These are phyloP conservation scores for Drosophila putrida DNA, from an alignment of 2,888 invertebrate genomes.

Conservation along the genomic window DNA sequence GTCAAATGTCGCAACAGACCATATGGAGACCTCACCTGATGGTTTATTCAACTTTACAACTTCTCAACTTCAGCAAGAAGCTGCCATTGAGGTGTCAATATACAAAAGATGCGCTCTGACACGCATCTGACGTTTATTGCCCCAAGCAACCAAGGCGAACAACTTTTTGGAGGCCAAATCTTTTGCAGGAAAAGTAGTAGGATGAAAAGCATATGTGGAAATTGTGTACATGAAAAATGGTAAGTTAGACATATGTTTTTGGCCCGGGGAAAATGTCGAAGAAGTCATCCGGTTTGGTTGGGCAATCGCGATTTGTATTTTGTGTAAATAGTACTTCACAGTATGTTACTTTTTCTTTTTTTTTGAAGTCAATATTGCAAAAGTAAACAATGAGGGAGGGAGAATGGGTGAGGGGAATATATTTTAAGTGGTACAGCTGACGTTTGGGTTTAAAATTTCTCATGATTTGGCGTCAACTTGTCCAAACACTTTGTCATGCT, in stretches of 20 bases:
- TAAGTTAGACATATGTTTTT: constrained; percentile 55
- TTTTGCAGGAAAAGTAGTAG: constrained; percentile 23
- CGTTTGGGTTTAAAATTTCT: constrained; percentile 74
- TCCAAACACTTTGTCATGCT: constrained; percentile 64
- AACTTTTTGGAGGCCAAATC: constrained; percentile 46
- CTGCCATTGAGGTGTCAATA: constrained; percentile 70
- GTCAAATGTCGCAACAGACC: constrained; percentile 41
- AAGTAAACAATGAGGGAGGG: constrained; percentile 59
- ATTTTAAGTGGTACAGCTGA: constrained; percentile 75
- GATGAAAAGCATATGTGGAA: constrained; percentile 35
- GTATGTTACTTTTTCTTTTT: constrained; percentile 42
- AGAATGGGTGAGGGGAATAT: constrained; percentile 2
- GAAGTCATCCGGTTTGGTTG: constrained; percentile 3
- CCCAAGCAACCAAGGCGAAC: constrained; percentile 53
- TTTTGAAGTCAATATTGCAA: constrained; percentile 74
- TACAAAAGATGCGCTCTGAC: constrained; percentile 72
- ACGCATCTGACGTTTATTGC: constrained; percentile 77
- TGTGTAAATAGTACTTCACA: constrained; percentile 67
- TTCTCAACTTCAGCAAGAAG: constrained; percentile 45
- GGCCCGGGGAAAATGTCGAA: constrained; percentile 1
- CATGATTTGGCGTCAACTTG: constrained; percentile 75
- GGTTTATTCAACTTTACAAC: constrained; percentile 15
- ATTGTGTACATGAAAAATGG: constrained; percentile 38
- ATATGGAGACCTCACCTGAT: constrained; percentile 8
- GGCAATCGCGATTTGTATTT: constrained; percentile 45